Evolutionary conservation across 2,113 vertebrate species (phyloP), one percentile per base, ranked within the genome.

Genomic region (Tor tambroides): DNA sequence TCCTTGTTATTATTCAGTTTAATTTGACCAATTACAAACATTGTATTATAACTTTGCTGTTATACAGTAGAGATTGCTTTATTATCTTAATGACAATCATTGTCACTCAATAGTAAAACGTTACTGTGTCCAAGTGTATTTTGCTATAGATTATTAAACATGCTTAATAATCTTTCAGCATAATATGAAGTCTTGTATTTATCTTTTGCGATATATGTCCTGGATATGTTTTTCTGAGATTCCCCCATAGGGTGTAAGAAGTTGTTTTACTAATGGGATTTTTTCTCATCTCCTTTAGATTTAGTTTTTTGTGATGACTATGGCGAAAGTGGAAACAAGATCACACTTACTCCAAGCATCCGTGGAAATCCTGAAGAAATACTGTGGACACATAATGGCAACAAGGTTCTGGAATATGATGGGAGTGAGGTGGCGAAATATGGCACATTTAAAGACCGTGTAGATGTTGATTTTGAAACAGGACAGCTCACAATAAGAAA

Each of bases 381-480:
- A 11, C 8, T 38, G 32, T 87, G 86, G 86, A 87, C 1, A 87
- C 10, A 15, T 43, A 41, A 77, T 28, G 30, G 5, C 0, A 41
- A 77, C 19, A 26, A 38, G 5, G 38, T 87, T 46, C 54, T 87
- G 72, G 28, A 65, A 0, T 87, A 75, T 6, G 84, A 86, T 5
- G 23, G 43, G 9, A 12, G 2, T 9, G 14, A 38, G 0, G 0
- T n/a, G 35, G 1, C 4, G 8, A 15, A 3, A 35, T 75, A n/a
- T 7, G 61, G 19, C 19, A 35, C 12, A 4, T 77, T 38, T 23
- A 0, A 0, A 43, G 7, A 0, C 4, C 71, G 83, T 30, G 56
- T 59, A 2, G 19, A 11, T 3, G 3, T 85, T 46, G 49, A 85
- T 43, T 59, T 61, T 32, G 54, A 85, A 43, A 76, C 71, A 2